Evolutionary conservation across 2,797 vertebrate genomes (phyloP).

Genomic region (Enteromius unitaeniatus): DNA sequence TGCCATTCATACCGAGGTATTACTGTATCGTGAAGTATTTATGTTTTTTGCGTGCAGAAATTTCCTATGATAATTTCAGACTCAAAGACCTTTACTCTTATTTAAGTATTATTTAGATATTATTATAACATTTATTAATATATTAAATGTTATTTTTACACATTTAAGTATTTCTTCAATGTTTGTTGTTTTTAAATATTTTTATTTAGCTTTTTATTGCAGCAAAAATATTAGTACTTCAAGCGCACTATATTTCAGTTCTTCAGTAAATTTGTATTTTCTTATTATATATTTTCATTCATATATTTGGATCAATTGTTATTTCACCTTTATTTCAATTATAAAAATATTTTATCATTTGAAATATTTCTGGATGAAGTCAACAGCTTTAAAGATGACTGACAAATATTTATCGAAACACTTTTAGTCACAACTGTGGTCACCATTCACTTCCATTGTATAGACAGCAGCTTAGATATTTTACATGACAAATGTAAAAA

Average conservation of each 20-base stretch:
- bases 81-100: neutral
- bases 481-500: too few relatives aligned
- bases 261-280: neutral
- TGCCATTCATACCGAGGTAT: too few relatives aligned
- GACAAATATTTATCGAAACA: neutral
- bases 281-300: neutral
- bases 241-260: neutral
- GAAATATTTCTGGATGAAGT: neutral
- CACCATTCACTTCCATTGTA: neutral
- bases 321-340: neutral
- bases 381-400: neutral
- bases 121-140: neutral
- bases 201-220: neutral
- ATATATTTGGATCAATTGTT: neutral
- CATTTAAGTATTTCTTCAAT: neutral
- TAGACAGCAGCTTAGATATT: neutral
- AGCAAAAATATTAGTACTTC: neutral
- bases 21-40: too few relatives aligned
- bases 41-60: too few relatives aligned
- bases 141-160: neutral
- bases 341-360: neutral
- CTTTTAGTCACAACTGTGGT: neutral
- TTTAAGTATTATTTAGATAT: neutral
- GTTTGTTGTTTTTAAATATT: neutral
- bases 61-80: too few relatives aligned